These are phyloP conservation scores for Pseudotriccus pelzelni DNA, from an alignment of 2,797 vertebrate genomes.

Conservation along the genomic window DNA sequence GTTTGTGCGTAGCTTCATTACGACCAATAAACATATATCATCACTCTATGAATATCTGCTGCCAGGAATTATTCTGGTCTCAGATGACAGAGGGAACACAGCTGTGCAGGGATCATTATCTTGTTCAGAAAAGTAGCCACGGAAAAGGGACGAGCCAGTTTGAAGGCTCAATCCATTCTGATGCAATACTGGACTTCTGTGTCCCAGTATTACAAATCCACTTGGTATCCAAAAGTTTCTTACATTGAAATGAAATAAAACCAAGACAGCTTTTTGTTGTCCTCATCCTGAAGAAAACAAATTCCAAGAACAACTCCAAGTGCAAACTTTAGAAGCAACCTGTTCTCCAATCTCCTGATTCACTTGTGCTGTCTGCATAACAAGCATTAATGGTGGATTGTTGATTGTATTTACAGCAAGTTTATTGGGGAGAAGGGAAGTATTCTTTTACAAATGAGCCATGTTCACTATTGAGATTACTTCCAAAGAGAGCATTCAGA, in stretches of 20 bases:
- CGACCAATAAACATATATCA: not conserved
- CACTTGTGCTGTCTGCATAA: not conserved
- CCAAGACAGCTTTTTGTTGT: not conserved
- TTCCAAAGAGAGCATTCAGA: constrained; percentile 55
- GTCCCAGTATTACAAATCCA: not conserved
- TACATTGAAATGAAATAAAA: not conserved
- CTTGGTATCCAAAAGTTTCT: not conserved
- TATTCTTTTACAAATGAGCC: constrained; percentile 59
- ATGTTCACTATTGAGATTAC: constrained; percentile 53
- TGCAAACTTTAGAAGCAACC: not conserved
- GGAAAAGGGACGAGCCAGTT: not conserved
- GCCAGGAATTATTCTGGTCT: not conserved
- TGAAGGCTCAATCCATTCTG: not conserved
- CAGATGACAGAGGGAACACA: not conserved
- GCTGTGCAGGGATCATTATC: accelerated
- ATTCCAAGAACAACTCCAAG: not conserved
- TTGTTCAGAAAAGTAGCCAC: not conserved
- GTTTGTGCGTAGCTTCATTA: not conserved
- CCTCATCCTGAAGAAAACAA: not conserved
- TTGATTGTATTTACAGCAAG: constrained; percentile 5
- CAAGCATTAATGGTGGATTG: not conserved
- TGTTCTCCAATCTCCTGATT: not conserved
- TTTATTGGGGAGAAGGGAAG: constrained; percentile 30
- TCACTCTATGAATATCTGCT: not conserved
- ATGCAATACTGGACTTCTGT: not conserved